Evolutionary conservation across 92 coral and sea anemone genomes (phyloP).

Genomic region (Phymanthus crucifer): DNA sequence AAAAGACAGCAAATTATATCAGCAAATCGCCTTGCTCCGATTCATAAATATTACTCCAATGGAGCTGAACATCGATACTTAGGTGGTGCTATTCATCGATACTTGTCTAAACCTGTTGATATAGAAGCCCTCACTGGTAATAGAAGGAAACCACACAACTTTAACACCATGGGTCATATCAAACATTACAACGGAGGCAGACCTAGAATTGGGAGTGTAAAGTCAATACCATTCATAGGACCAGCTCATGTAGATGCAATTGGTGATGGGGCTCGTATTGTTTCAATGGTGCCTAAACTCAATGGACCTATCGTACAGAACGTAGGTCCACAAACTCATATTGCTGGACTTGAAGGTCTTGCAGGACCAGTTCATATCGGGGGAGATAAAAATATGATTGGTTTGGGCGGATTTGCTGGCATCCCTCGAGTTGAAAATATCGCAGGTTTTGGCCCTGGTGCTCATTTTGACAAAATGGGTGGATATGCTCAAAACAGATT

Average conservation of each 20-base stretch:
- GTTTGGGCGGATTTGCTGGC: neutral
- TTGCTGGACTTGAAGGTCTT: neutral
- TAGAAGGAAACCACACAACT: neutral
- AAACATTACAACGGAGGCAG: neutral
- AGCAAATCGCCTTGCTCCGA: constrained; percentile 27
- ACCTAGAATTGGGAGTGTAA: constrained; percentile 13
- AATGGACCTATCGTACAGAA: neutral
- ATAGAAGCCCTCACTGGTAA: constrained; percentile 41
- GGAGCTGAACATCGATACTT: constrained; percentile 67
- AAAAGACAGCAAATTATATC: neutral
- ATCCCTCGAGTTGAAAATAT: neutral
- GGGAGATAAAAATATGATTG: neutral
- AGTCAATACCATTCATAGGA: constrained; percentile 10
- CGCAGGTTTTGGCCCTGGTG: constrained; percentile 1
- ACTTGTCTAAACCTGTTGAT: constrained; percentile 63
- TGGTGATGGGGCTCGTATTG: neutral
- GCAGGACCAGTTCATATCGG: constrained; percentile 2
- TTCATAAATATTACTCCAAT: constrained; percentile 60
- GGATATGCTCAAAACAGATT: constrained; percentile 29
- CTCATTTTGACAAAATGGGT: constrained; percentile 28
- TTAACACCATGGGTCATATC: neutral
- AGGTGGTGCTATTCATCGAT: constrained; percentile 67
- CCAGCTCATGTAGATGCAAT: constrained; percentile 9
- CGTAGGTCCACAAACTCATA: neutral
- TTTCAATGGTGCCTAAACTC: neutral